phyloP scores from a whole-genome alignment of 2,113 vertebrate genomes.

The Nyctibius bracteatus region DNA sequence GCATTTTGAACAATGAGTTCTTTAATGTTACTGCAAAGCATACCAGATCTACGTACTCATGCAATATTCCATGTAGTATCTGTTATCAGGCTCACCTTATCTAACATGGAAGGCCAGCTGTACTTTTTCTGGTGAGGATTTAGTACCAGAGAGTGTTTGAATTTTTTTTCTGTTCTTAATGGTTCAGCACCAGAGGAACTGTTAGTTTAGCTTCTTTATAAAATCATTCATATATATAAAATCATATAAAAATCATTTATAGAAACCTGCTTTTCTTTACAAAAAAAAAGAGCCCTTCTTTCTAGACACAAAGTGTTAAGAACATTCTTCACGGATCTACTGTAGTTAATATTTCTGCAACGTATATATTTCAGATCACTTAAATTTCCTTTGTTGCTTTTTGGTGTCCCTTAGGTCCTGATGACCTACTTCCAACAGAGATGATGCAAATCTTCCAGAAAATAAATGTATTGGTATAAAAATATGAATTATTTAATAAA shows the following conservation, averaged over 20 bases:
- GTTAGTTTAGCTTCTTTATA: background rate
- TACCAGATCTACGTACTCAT: background rate
- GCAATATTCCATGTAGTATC: background rate
- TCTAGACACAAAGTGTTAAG: background rate
- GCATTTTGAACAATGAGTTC: background rate
- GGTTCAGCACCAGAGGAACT: background rate
- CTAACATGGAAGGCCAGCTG: background rate
- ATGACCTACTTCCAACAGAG: background rate
- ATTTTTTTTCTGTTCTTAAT: background rate
- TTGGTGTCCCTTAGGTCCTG: background rate
- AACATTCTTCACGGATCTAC: background rate
- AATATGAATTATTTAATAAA: background rate
- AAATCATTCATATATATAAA: background rate
- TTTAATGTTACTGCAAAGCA: background rate
- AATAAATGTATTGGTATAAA: background rate
- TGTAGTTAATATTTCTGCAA: background rate
- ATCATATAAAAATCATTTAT: background rate
- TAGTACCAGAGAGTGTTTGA: background rate
- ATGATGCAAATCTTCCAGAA: background rate
- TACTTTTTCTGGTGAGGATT: background rate
- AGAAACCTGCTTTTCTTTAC: background rate
- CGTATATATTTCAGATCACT: background rate
- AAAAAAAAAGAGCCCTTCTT: background rate
- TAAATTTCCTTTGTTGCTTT: background rate
- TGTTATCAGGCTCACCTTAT: background rate